These are phyloP conservation scores for Dryomyza anilis DNA, from an alignment of 2,888 invertebrate genomes.

Conservation along the genomic window DNA sequence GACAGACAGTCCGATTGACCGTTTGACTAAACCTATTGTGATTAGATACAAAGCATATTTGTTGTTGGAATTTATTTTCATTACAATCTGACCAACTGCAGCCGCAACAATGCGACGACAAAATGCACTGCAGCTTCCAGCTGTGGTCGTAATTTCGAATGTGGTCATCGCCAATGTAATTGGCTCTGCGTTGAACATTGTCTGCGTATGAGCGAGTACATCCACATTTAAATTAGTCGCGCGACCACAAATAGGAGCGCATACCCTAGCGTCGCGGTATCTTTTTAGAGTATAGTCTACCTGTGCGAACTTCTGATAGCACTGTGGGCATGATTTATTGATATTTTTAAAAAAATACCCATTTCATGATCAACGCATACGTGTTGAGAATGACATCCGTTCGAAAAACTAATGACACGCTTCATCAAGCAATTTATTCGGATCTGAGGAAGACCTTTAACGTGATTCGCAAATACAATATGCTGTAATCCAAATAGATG, in stretches of 20 bases:
- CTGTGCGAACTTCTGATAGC: not conserved
- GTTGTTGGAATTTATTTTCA: conserved; percentile 18
- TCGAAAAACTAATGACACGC: conserved; percentile 25
- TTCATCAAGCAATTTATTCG: conserved; percentile 16
- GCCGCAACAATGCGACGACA: not conserved
- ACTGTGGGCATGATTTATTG: conserved; percentile 14
- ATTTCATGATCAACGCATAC: not conserved
- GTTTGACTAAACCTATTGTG: not conserved
- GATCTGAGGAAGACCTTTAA: too few relatives aligned
- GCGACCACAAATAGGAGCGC: not conserved
- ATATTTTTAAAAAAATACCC: conserved; percentile 13
- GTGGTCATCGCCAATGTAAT: conserved; percentile 18
- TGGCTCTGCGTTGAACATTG: conserved; percentile 7
- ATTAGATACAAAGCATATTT: too few relatives aligned
- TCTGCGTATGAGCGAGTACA: not conserved
- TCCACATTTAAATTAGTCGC: conserved; percentile 23
- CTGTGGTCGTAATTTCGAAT: conserved; percentile 19
- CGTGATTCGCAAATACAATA: too few relatives aligned
- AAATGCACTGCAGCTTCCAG: not conserved
- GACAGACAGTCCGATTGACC: not conserved
- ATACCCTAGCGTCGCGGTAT: too few relatives aligned
- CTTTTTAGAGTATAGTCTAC: too few relatives aligned
- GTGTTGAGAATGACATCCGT: conserved; percentile 3
- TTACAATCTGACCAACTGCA: conserved; percentile 8
- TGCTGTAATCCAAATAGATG: too few relatives aligned